Conservation (phyloP, 1,140 invertebrate species). For the Drosophila novamexicana region DNA sequence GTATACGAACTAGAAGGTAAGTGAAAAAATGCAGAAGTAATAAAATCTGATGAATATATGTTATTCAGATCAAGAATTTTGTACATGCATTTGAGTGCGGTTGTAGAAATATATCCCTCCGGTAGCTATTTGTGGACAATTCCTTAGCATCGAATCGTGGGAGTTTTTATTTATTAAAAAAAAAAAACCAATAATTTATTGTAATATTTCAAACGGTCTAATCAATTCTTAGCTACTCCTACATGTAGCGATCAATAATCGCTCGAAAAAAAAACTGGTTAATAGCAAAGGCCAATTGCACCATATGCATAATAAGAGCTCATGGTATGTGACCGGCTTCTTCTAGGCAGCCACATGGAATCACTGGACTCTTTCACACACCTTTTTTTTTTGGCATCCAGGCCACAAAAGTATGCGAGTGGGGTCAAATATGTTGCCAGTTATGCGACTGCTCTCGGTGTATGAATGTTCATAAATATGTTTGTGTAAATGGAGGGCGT, state of each 20-base stretch:
- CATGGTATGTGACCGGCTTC: not conserved
- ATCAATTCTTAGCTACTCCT: not conserved
- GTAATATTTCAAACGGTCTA: no score
- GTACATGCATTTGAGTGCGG: no score
- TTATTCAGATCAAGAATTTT: not conserved
- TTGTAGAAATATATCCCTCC: no score
- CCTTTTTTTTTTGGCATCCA: slow-evolving; percentile 48
- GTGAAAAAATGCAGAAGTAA: not conserved
- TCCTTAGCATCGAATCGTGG: not conserved
- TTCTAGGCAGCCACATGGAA: slow-evolving; percentile 5
- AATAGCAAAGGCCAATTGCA: not conserved
- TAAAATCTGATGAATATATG: not conserved
- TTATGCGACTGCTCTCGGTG: slow-evolving; percentile 42
- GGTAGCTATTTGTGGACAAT: not conserved
- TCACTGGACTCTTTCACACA: slow-evolving; percentile 25
- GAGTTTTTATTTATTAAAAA: no score
- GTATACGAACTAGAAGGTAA: not conserved
- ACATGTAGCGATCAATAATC: not conserved
- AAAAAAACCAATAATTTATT: not conserved
- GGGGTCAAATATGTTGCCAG: slow-evolving; percentile 44
- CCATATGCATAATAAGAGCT: not conserved
- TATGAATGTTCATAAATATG: not conserved
- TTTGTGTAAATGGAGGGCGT: slow-evolving; percentile 5
- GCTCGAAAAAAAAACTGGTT: not conserved
- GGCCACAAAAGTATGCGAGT: slow-evolving; percentile 64